phyloP scores from a whole-genome alignment of 2,888 invertebrate species.

The Cerastoderma edule region DNA sequence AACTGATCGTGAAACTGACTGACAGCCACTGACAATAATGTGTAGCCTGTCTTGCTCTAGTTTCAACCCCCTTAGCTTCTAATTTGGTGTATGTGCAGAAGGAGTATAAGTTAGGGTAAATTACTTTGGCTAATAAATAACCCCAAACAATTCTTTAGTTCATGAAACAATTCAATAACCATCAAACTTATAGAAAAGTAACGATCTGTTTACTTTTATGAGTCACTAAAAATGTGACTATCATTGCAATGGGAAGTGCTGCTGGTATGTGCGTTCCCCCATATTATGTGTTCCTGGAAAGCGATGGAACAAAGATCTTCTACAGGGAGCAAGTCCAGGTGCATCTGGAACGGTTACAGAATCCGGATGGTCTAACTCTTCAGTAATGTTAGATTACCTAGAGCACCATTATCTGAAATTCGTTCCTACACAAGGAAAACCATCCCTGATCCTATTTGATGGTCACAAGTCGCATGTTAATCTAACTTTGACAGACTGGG shows the following conservation, averaged over 20 bases:
- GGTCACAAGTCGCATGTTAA: slow-evolving; percentile 51
- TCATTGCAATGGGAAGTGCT: background rate
- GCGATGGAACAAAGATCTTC: slow-evolving; percentile 24
- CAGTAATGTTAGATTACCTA: slow-evolving; percentile 22
- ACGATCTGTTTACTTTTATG: no score
- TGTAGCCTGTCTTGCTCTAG: no score
- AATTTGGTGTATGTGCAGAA: no score
- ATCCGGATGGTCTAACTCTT: slow-evolving; percentile 24
- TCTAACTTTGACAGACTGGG: slow-evolving; percentile 48
- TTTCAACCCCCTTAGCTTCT: no score
- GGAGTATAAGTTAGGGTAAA: no score
- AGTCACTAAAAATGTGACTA: background rate
- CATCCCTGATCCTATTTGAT: slow-evolving; percentile 40
- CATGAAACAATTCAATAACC: no score
- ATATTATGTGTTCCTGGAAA: slow-evolving; percentile 31
- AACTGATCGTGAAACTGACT: no score
- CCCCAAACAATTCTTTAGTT: no score
- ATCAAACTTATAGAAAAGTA: no score
- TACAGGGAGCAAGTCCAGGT: slow-evolving; percentile 29
- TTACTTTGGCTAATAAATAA: no score
- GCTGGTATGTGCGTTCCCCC: slow-evolving; percentile 8
- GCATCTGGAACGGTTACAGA: slow-evolving; percentile 31
- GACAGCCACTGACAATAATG: no score
- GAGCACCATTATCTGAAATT: slow-evolving; percentile 16
- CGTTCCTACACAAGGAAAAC: background rate